Evolutionary conservation across 2,797 vertebrate genomes (phyloP), one percentile per base, ranked within the genome.

Genomic region (Lates japonicus): DNA sequence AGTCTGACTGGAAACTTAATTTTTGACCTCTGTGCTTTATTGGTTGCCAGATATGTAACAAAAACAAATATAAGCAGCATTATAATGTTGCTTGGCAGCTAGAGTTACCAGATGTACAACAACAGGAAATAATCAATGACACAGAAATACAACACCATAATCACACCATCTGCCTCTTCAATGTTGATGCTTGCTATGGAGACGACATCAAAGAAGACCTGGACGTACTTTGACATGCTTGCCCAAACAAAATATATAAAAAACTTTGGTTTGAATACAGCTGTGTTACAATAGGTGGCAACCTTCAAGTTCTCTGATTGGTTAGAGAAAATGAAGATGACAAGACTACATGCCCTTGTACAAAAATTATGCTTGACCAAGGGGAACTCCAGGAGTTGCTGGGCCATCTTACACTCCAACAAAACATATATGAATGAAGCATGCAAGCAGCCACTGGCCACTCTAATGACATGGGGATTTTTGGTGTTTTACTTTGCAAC

Each of bases 301-400:
- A 13, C 46, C 19, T 48, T 48, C 16, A 48, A 46, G 17, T 7
- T 46, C 44, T 46, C 44, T 3, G 13, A 46, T 2, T 13, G 3
- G 4, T 54, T 5, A 25, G 2, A 54, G 22, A n/a, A n/a, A n/a
- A n/a, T n/a, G n/a, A n/a, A n/a, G n/a, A n/a, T n/a, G n/a, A n/a
- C 29, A 64, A 17, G 7, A 35, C 14, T 13, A 14, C 20, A 64
- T 25, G 33, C 29, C 51, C 33, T 12, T 33, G 22, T 25, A 22
- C 13, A 60, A 67, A 6, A 1, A 22, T 49, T 41, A 31, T 8
- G 4, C 25, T 58, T 70, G 35, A 41, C 17, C n/a, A 22, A 12
- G 41, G 75, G 52, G 19, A 64, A 78, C 51, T 51, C 67, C 33
- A 64, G 17, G 19, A 51, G 7, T 63, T 16, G 55, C 5, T 46